Conservation (phyloP, 2,797 vertebrate genomes). For the Benthosema pterotum region DNA sequence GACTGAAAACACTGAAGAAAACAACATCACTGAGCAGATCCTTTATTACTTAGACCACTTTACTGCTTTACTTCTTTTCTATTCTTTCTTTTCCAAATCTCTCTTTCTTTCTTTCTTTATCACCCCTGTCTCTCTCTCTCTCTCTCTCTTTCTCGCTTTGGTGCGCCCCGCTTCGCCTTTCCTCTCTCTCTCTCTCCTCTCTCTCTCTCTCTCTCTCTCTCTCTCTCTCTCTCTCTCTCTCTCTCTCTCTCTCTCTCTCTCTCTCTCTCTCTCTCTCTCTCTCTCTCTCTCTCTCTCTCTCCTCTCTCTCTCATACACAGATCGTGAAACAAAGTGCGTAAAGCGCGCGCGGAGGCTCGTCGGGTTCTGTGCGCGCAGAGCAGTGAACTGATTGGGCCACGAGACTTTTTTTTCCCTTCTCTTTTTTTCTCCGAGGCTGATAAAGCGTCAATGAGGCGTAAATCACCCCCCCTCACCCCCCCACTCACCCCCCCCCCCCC, state of each 20-base stretch:
- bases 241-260: constrained; percentile 44
- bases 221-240: constrained; percentile 1
- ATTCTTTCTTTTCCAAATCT: no score
- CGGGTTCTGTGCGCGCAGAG: constrained; percentile 82
- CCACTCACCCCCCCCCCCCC: neutral
- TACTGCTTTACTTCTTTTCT: no score
- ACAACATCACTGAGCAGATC: no score
- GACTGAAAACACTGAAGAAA: constrained; percentile 80
- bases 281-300: neutral
- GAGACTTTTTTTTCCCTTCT: no score
- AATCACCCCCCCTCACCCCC: constrained; percentile 77
- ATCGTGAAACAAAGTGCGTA: constrained; percentile 86
- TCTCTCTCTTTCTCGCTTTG: no score
- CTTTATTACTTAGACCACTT: no score
- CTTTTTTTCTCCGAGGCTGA: constrained; percentile 92
- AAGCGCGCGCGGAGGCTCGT: constrained; percentile 79
- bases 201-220: constrained; percentile 9
- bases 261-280: constrained; percentile 30
- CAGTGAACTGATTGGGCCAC: constrained; percentile 96
- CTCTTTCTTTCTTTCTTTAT: no score
- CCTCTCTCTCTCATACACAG: constrained; percentile 77
- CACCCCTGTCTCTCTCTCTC: no score
- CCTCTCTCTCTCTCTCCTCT: neutral
- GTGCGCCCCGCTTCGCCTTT: no score
- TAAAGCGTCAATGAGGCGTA: constrained; percentile 94